Percentiles rank a stretch among this genome's conserved stretches.
Evolutionary conservation across 2,797 vertebrate genomes (phyloP).

Genomic region (Astyanax mexicanus): DNA sequence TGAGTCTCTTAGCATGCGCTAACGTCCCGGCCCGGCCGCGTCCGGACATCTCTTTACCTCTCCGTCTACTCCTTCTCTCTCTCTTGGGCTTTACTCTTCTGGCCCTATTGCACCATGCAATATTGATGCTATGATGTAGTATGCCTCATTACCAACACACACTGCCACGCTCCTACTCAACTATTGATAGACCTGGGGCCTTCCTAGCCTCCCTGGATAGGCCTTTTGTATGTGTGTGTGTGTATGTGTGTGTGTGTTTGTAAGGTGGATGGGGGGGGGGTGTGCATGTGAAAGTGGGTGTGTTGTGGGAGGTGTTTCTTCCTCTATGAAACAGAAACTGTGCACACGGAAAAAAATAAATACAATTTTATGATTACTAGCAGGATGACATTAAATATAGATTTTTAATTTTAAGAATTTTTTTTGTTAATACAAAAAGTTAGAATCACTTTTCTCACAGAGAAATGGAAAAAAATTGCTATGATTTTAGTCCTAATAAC

Average conservation of each 20-base stretch:
- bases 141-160: slow-evolving; percentile 80
- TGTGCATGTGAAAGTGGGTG: neutral
- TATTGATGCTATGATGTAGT: slow-evolving; percentile 81
- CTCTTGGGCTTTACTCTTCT: neutral
- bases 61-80: neutral
- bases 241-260: neutral
- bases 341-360: too few species aligned
- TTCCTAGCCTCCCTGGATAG: slow-evolving; percentile 59
- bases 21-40: too few species aligned
- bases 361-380: too few species aligned
- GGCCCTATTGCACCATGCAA: slow-evolving; percentile 70
- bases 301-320: too few species aligned
- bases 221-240: slow-evolving; percentile 21
- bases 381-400: too few species aligned
- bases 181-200: slow-evolving; percentile 80
- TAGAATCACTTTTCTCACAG: too few species aligned
- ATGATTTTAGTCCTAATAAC: too few species aligned
- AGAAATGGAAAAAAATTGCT: too few species aligned
- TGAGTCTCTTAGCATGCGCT: neutral
- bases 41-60: neutral
- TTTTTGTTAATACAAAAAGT: too few species aligned
- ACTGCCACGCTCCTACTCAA: slow-evolving; percentile 74
- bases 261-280: neutral
- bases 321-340: too few species aligned
- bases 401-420: too few species aligned